Percentiles rank a stretch among this genome's conserved stretches.
Conservation (phyloP, 2,888 invertebrate genomes). For the Melanostoma mellinum region DNA sequence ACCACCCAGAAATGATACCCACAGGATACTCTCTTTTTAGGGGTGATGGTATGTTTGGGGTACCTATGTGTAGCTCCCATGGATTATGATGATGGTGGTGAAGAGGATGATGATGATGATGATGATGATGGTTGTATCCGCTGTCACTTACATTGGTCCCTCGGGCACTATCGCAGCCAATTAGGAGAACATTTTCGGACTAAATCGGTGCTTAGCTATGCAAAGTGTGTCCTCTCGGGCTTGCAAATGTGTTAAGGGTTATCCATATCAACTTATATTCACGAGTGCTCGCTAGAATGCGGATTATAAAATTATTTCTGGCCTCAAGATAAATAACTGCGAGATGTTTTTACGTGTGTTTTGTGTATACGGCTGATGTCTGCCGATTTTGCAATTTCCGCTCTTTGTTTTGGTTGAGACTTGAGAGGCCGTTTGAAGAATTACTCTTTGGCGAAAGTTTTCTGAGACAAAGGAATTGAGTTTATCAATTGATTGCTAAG, state of each 20-base stretch:
- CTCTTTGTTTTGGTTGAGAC: slow-evolving; percentile 19
- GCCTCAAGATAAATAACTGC: slow-evolving; percentile 51
- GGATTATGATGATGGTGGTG: slow-evolving; percentile 59
- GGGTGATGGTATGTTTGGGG: neutral
- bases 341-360: slow-evolving; percentile 34
- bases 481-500: slow-evolving; percentile 48
- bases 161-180: slow-evolving; percentile 82
- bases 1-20: slow-evolving; percentile 52
- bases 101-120: slow-evolving; percentile 57
- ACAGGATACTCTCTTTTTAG: slow-evolving; percentile 24
- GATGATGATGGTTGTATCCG: slow-evolving; percentile 65
- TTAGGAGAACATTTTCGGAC: slow-evolving; percentile 78
- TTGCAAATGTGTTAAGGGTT: slow-evolving; percentile 56
- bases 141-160: slow-evolving; percentile 78
- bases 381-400: slow-evolving; percentile 68
- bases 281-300: slow-evolving; percentile 46
- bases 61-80: slow-evolving; percentile 11
- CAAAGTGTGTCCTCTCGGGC: slow-evolving; percentile 77
- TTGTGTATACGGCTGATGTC: slow-evolving; percentile 29
- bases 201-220: slow-evolving; percentile 78
- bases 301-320: slow-evolving; percentile 63
- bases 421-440: neutral
- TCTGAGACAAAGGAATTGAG: slow-evolving; percentile 51
- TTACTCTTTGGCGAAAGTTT: slow-evolving; percentile 37
- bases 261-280: slow-evolving; percentile 53